phyloP scores from a whole-genome alignment of 2,113 vertebrate species.

The Gymnorhina tibicen region DNA sequence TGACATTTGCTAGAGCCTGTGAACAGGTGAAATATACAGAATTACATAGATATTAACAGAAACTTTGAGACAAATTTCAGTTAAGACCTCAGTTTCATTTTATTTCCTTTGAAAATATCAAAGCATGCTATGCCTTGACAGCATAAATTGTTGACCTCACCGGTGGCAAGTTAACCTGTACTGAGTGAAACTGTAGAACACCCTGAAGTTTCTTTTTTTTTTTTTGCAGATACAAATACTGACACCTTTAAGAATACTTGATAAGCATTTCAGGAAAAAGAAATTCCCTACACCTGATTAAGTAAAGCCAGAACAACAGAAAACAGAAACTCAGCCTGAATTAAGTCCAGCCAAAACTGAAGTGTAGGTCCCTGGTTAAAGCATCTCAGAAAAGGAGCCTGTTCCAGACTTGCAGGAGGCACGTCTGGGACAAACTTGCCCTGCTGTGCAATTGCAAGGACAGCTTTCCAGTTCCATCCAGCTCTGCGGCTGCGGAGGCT shows the following conservation, averaged over 20 bases:
- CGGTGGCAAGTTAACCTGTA: neutral
- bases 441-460: slow-evolving; percentile 38
- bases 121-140: slow-evolving; percentile 39
- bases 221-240: slow-evolving; percentile 33
- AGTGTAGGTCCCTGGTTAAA: slow-evolving; percentile 21
- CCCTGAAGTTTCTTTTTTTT: slow-evolving; percentile 52
- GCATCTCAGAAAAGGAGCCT: slow-evolving; percentile 1
- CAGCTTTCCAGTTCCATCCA: slow-evolving; percentile 31
- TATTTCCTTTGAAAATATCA: slow-evolving; percentile 60
- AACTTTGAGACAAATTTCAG: slow-evolving; percentile 44
- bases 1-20: slow-evolving; percentile 14
- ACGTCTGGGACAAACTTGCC: slow-evolving; percentile 1
- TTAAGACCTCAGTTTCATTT: slow-evolving; percentile 49
- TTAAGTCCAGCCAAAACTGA: neutral
- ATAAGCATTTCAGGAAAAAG: slow-evolving; percentile 52
- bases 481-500: slow-evolving; percentile 11
- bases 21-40: slow-evolving; percentile 42
- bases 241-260: slow-evolving; percentile 3
- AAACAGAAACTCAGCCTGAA: slow-evolving; percentile 3
- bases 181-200: slow-evolving; percentile 29
- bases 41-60: slow-evolving; percentile 31
- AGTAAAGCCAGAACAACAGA: neutral
- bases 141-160: slow-evolving; percentile 64
- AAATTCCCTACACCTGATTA: slow-evolving; percentile 11
- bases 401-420: slow-evolving; percentile 25